Evolutionary conservation across 2,113 vertebrate species (phyloP).

Genomic region (Phaetusa simplex): DNA sequence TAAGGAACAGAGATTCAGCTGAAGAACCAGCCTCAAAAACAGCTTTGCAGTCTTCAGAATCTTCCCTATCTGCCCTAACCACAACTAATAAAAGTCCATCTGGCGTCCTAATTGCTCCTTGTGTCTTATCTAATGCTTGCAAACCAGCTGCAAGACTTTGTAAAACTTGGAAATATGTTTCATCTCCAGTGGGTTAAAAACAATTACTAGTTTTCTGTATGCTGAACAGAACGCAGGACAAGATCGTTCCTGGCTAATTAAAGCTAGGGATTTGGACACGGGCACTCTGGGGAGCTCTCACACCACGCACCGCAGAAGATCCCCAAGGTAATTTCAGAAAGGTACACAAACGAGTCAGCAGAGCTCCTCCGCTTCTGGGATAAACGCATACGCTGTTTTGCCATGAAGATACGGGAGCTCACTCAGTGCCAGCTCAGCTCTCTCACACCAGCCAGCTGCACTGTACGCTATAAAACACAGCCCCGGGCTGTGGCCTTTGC

Average conservation of each 20-base stretch:
- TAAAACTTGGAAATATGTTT: neutral
- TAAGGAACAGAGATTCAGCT: neutral
- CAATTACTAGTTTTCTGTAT: neutral
- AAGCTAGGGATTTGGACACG: neutral
- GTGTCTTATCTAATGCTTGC: neutral
- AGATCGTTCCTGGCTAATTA: neutral
- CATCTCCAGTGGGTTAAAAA: neutral
- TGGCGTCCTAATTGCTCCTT: neutral
- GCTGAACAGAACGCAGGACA: neutral
- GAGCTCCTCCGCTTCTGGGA: neutral
- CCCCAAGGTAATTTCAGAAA: neutral
- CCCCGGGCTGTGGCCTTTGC: neutral
- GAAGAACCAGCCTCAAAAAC: neutral
- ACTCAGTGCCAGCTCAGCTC: neutral
- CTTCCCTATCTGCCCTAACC: neutral
- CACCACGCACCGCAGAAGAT: neutral
- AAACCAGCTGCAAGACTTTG: neutral
- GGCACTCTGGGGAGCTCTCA: neutral
- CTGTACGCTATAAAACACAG: rapidly evolving
- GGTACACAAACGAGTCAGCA: neutral
- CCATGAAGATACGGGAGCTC: neutral
- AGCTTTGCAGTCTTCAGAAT: neutral
- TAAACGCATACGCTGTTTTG: neutral
- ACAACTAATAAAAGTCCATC: neutral
- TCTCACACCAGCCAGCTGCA: neutral